These are phyloP conservation scores for Lycaena phlaeas DNA, from an alignment of 2,888 invertebrate species.

Conservation along the genomic window DNA sequence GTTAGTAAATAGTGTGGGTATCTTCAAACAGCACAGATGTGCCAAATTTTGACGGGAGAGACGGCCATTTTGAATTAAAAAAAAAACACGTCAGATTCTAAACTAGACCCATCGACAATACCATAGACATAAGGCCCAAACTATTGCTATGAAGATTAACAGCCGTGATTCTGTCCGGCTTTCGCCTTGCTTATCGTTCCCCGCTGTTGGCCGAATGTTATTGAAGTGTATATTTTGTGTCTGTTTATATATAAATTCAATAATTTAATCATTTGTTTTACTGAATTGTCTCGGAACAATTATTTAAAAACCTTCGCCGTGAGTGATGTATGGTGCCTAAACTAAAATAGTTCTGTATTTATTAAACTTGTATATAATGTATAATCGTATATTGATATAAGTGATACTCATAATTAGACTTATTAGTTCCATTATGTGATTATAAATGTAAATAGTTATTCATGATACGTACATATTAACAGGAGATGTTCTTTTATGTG, in stretches of 20 bases:
- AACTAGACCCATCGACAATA: too few relatives aligned
- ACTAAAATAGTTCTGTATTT: slow-evolving; percentile 24
- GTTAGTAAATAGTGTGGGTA: too few relatives aligned
- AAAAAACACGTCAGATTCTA: too few relatives aligned
- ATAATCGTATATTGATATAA: slow-evolving; percentile 15
- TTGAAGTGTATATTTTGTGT: slow-evolving; percentile 16
- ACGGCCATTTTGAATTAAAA: too few relatives aligned
- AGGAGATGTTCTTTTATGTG: slow-evolving; percentile 22
- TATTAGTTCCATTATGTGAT: slow-evolving; percentile 48
- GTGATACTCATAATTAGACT: slow-evolving; percentile 19
- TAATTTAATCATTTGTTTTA: slow-evolving; percentile 17
- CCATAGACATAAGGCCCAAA: too few relatives aligned
- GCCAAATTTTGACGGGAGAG: too few relatives aligned
- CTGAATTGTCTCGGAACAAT: slow-evolving; percentile 8
- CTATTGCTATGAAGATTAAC: not conserved
- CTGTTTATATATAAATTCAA: slow-evolving; percentile 22
- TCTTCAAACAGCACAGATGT: too few relatives aligned
- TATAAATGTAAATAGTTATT: slow-evolving; percentile 50
- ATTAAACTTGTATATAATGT: slow-evolving; percentile 25
- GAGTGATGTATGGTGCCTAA: slow-evolving; percentile 34
- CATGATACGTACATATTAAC: slow-evolving; percentile 48
- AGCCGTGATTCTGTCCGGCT: not conserved
- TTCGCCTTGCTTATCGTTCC: not conserved
- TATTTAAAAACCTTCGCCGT: slow-evolving; percentile 25
- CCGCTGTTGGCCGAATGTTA: not conserved